A percentile compares a stretch with the other conserved stretches of the same genome.
Evolutionary conservation across 1,140 invertebrate genomes (phyloP).

Genomic region (Leucophenga varia): DNA sequence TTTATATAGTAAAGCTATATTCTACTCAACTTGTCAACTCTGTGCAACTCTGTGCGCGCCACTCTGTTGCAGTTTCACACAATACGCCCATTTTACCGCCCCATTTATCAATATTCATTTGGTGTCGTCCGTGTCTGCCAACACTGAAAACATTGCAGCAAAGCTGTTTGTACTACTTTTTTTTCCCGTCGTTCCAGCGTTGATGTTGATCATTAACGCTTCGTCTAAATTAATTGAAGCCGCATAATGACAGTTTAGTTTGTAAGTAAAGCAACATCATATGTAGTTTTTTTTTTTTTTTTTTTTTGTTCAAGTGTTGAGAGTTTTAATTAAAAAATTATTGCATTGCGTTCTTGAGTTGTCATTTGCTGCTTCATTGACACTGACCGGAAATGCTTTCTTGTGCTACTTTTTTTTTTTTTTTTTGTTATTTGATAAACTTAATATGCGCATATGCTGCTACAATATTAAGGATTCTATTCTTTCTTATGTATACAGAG

Average conservation of each 20-base stretch:
- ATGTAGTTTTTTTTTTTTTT: too few species aligned
- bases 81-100: conserved; percentile 45
- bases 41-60: conserved; percentile 8
- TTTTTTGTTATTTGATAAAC: too few species aligned
- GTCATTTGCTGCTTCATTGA: background rate
- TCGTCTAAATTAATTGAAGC: conserved; percentile 50
- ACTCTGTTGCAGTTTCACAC: conserved; percentile 1
- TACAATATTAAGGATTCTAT: too few species aligned
- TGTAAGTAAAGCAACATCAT: conserved; percentile 47
- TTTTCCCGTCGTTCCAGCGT: conserved; percentile 22
- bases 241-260: conserved; percentile 54
- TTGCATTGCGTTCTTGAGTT: conserved; percentile 45
- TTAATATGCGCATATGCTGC: too few species aligned
- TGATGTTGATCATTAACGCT: conserved; percentile 21
- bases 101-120: conserved; percentile 55
- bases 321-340: conserved; percentile 54
- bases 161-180: conserved; percentile 6
- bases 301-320: conserved; percentile 52
- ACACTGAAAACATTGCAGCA: conserved; percentile 1
- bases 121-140: conserved; percentile 33
- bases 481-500: too few species aligned
- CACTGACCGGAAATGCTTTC: background rate
- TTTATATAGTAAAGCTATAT: too few species aligned
- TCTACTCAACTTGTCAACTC: too few species aligned
- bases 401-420: too few species aligned